These are phyloP conservation scores for Muscidifurax raptorellus DNA, from an alignment of 1,140 invertebrate genomes.

Conservation along the genomic window DNA sequence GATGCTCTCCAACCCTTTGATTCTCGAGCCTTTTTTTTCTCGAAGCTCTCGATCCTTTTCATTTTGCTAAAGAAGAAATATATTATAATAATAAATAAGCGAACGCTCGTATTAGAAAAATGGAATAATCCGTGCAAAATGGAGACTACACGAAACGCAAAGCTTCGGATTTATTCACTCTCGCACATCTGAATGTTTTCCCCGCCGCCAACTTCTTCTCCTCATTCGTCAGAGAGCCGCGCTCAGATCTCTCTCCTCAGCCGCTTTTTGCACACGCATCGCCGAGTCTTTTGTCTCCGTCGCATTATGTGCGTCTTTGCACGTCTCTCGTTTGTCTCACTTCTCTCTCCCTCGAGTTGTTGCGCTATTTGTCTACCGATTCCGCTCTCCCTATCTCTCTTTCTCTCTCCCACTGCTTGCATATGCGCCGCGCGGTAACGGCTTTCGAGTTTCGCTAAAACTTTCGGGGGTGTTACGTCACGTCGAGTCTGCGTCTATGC, in stretches of 20 bases:
- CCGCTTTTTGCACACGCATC: slow-evolving; percentile 20
- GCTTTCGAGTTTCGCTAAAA: slow-evolving; percentile 4
- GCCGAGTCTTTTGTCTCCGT: slow-evolving; percentile 13
- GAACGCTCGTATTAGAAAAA: too few species aligned
- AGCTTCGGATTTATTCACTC: slow-evolving; percentile 27
- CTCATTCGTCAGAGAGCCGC: neutral
- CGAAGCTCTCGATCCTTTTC: neutral
- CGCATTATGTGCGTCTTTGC: slow-evolving; percentile 24
- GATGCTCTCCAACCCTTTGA: neutral
- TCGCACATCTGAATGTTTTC: neutral
- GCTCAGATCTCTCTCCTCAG: neutral
- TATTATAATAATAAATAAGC: too few species aligned
- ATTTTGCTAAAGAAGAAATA: neutral
- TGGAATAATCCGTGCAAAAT: too few species aligned
- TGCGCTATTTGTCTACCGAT: neutral
- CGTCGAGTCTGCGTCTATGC: neutral
- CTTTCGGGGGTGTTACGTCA: slow-evolving; percentile 10
- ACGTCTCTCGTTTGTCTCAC: slow-evolving; percentile 1
- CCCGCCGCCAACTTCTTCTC: neutral
- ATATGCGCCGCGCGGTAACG: neutral
- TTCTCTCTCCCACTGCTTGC: neutral
- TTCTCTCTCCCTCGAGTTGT: neutral
- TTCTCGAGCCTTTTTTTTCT: neutral
- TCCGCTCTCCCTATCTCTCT: neutral
- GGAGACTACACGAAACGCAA: too few species aligned